A percentile compares a stretch with the other conserved stretches of the same genome.
phyloP scores from a whole-genome alignment of 1,140 invertebrate genomes.

The Trissolcus basalis region DNA sequence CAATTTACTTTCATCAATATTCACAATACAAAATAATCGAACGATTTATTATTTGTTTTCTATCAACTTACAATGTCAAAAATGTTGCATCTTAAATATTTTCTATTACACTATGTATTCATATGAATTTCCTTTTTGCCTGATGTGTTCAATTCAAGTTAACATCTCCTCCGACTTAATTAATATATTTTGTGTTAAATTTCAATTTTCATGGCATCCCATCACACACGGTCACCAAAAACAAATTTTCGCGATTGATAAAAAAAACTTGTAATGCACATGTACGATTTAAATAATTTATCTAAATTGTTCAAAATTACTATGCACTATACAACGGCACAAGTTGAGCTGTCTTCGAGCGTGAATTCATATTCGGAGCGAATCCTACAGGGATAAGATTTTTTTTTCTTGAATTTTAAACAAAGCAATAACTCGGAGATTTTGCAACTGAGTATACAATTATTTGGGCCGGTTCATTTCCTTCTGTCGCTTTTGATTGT shows the following conservation, averaged over 20 bases:
- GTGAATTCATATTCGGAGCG: constrained; percentile 36
- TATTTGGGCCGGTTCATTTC: constrained; percentile 68
- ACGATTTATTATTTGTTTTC: background rate
- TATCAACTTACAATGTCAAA: background rate
- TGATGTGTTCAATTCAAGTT: constrained; percentile 24
- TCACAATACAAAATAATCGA: background rate
- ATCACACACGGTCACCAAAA: background rate
- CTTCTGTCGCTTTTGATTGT: constrained; percentile 77
- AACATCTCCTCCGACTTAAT: constrained; percentile 1
- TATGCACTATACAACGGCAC: constrained; percentile 67
- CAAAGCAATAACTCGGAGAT: constrained; percentile 45
- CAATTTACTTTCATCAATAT: background rate
- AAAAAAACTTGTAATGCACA: constrained; percentile 24
- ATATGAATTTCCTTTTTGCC: constrained; percentile 3
- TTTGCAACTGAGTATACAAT: constrained; percentile 35
- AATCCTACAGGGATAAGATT: constrained; percentile 44
- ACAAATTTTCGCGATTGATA: constrained; percentile 14
- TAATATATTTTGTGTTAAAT: background rate
- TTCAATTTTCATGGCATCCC: background rate
- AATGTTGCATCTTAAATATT: background rate
- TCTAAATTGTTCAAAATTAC: constrained; percentile 65
- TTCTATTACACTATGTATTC: background rate
- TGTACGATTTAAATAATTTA: constrained; percentile 72
- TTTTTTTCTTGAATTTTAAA: constrained; percentile 44
- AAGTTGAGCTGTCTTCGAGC: constrained; percentile 42